phyloP scores from a whole-genome alignment of 2,797 vertebrate genomes.

The Merluccius polli region DNA sequence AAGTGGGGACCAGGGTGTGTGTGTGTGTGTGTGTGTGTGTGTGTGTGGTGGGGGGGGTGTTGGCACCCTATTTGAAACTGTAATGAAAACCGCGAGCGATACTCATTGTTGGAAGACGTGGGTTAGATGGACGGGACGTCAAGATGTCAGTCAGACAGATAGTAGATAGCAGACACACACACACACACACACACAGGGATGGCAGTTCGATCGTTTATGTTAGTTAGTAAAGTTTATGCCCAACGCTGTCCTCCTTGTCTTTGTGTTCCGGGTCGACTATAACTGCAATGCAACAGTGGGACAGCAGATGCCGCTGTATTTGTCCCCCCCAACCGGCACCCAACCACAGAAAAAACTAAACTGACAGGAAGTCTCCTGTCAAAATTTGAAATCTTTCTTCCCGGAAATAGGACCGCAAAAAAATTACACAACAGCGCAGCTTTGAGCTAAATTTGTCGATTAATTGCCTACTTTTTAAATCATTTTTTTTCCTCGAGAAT shows the following conservation, averaged over 20 bases:
- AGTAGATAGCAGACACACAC: neutral
- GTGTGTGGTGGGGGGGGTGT: too few relatives aligned
- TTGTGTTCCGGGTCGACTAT: constrained; percentile 18
- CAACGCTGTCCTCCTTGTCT: neutral
- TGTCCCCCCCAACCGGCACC: constrained; percentile 15
- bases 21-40: too few relatives aligned
- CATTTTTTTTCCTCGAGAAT: neutral
- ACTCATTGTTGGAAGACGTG: constrained; percentile 56
- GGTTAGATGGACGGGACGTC: neutral
- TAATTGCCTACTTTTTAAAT: neutral
- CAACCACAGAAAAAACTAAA: neutral
- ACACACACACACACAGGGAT: neutral
- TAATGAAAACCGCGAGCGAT: constrained; percentile 69
- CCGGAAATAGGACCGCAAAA: neutral
- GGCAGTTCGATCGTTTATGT: too few relatives aligned
- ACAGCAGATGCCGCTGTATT: constrained; percentile 73
- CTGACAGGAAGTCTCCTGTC: neutral
- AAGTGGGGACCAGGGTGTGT: neutral
- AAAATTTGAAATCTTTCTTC: neutral
- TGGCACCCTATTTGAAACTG: constrained; percentile 72
- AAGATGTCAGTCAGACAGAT: neutral
- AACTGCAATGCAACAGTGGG: constrained; percentile 43
- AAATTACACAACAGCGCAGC: neutral
- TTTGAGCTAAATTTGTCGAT: neutral
- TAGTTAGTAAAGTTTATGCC: neutral